These are phyloP conservation scores for Salminus brasiliensis DNA, from an alignment of 2,113 vertebrate species.

Conservation along the genomic window DNA sequence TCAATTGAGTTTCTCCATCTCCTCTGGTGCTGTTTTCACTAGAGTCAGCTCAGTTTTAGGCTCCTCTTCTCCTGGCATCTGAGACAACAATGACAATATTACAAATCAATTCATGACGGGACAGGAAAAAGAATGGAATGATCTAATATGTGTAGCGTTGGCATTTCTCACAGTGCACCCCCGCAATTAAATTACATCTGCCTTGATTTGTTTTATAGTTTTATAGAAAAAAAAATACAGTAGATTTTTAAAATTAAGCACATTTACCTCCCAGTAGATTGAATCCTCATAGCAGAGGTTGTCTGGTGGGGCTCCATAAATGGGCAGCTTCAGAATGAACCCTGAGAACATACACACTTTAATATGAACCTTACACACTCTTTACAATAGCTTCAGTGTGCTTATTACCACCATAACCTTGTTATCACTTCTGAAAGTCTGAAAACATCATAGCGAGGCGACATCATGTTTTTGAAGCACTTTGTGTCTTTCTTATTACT, in stretches of 20 bases:
- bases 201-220: background rate
- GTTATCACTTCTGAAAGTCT: background rate
- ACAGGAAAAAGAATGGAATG: background rate
- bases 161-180: background rate
- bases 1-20: conserved; percentile 66
- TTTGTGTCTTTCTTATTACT: conserved; percentile 47
- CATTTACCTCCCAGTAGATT: conserved; percentile 84
- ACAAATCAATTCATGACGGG: background rate
- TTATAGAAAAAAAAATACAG: background rate
- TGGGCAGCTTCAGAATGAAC: conserved; percentile 76
- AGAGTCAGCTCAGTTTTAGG: conserved; percentile 55
- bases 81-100: background rate
- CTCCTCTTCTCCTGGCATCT: conserved; percentile 73
- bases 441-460: background rate
- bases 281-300: conserved; percentile 73
- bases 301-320: conserved; percentile 72
- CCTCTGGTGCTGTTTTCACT: conserved; percentile 59
- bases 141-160: background rate
- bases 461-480: too few species aligned
- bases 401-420: background rate
- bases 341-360: conserved; percentile 68
- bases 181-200: background rate
- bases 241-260: background rate
- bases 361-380: background rate
- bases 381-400: background rate